phyloP scores from a whole-genome alignment of 1,140 invertebrate genomes.

The Drosophila teissieri region DNA sequence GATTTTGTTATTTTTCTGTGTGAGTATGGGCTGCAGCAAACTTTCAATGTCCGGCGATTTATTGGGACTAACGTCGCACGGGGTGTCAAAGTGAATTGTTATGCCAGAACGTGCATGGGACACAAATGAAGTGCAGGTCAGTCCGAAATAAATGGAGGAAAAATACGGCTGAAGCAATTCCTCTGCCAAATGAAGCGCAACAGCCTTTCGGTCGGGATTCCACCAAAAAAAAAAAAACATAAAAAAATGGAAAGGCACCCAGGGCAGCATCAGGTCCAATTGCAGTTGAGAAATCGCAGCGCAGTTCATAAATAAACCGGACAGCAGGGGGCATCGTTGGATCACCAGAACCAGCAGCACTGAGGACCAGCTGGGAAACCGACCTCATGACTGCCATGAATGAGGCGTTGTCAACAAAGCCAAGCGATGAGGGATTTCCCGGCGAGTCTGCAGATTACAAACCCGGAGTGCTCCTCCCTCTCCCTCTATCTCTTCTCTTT shows the following conservation, averaged over 20 bases:
- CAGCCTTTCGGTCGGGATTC: not conserved
- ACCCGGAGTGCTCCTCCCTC: constrained; percentile 1
- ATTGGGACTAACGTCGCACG: constrained; percentile 35
- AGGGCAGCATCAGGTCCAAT: constrained; percentile 56
- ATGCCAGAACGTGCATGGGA: constrained; percentile 59
- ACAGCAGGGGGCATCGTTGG: constrained; percentile 37
- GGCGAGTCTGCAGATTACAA: constrained; percentile 26
- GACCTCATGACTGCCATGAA: constrained; percentile 71
- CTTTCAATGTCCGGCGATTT: constrained; percentile 36
- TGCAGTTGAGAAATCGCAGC: constrained; percentile 76
- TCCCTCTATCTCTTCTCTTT: not conserved
- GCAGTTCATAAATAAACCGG: constrained; percentile 75
- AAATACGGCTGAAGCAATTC: constrained; percentile 37
- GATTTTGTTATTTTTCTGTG: constrained; percentile 6
- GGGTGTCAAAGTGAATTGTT: constrained; percentile 73
- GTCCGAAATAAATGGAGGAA: constrained; percentile 57
- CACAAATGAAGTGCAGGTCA: constrained; percentile 72
- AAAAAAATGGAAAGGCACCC: too few species aligned
- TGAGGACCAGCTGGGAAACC: constrained; percentile 24
- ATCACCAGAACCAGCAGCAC: constrained; percentile 2
- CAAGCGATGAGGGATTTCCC: constrained; percentile 45
- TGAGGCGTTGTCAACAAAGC: constrained; percentile 78
- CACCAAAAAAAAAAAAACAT: not conserved
- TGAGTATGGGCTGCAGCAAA: constrained; percentile 10
- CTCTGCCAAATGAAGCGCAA: constrained; percentile 60